These are phyloP conservation scores for Cyanistes caeruleus DNA, from an alignment of 2,113 vertebrate species.

Conservation along the genomic window DNA sequence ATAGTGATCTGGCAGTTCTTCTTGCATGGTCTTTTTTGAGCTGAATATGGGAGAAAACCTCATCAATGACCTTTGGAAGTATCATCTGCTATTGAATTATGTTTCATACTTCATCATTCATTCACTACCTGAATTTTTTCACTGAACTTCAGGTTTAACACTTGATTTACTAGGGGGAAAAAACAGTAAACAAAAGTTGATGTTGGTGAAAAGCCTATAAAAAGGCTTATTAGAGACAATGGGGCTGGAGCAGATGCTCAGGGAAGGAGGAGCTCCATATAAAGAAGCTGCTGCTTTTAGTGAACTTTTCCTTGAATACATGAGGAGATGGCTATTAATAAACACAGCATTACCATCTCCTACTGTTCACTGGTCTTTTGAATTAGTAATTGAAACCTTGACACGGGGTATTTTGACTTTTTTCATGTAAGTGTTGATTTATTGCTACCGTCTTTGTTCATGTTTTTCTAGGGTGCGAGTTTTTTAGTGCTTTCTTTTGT, in stretches of 20 bases:
- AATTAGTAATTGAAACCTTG: neutral
- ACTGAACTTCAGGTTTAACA: neutral
- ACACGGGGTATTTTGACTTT: neutral
- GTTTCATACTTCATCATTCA: neutral
- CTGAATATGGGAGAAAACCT: neutral
- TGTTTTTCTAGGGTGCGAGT: neutral
- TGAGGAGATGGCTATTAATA: conserved; percentile 13
- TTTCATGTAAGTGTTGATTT: neutral
- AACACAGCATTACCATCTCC: neutral
- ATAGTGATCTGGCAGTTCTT: neutral
- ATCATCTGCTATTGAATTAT: neutral
- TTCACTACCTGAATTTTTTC: neutral
- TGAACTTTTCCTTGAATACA: neutral
- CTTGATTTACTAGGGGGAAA: neutral
- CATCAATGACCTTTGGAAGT: neutral
- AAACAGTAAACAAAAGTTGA: neutral
- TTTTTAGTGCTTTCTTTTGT: neutral
- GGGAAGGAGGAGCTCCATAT: neutral
- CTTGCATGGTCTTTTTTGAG: neutral
- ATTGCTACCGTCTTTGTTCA: neutral
- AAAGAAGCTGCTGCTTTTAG: neutral
- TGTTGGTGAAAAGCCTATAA: neutral
- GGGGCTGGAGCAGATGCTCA: neutral
- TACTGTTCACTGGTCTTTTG: neutral
- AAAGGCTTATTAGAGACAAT: neutral